Evolutionary conservation across 2,113 vertebrate genomes (phyloP).

Genomic region (Machaerirhynchus nigripectus): DNA sequence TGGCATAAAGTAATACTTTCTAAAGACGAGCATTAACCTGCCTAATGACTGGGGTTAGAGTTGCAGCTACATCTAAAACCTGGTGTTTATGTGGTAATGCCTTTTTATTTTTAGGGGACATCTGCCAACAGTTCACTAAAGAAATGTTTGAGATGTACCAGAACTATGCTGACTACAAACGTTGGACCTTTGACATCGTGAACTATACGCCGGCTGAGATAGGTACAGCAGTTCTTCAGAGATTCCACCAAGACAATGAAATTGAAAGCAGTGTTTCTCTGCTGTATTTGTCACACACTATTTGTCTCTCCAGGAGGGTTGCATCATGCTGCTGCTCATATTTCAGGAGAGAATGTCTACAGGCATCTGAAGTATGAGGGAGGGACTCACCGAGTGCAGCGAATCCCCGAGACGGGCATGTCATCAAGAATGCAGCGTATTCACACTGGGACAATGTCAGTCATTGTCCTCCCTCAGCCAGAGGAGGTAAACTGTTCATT

Average conservation of each 20-base stretch:
- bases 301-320: conserved; percentile 80
- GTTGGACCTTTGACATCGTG: conserved; percentile 86
- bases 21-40: neutral
- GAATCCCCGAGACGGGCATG: conserved; percentile 89
- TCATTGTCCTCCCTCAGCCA: conserved; percentile 88
- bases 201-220: conserved; percentile 86
- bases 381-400: conserved; percentile 91
- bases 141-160: conserved; percentile 96
- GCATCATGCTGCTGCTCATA: conserved; percentile 88
- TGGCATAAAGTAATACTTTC: neutral
- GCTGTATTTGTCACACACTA: neutral
- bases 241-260: neutral
- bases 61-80: neutral
- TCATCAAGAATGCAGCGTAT: conserved; percentile 96
- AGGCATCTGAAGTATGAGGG: conserved; percentile 88
- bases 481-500: conserved; percentile 75
- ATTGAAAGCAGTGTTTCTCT: neutral
- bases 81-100: neutral
- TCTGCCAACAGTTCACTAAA: conserved; percentile 93
- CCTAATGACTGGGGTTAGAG: neutral
- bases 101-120: conserved; percentile 82
- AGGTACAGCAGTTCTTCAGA: conserved; percentile 68
- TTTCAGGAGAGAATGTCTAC: conserved; percentile 85
- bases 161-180: conserved; percentile 82
- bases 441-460: conserved; percentile 93